Conservation (phyloP, 2,888 invertebrate genomes). For the Girardia tigrina region DNA sequence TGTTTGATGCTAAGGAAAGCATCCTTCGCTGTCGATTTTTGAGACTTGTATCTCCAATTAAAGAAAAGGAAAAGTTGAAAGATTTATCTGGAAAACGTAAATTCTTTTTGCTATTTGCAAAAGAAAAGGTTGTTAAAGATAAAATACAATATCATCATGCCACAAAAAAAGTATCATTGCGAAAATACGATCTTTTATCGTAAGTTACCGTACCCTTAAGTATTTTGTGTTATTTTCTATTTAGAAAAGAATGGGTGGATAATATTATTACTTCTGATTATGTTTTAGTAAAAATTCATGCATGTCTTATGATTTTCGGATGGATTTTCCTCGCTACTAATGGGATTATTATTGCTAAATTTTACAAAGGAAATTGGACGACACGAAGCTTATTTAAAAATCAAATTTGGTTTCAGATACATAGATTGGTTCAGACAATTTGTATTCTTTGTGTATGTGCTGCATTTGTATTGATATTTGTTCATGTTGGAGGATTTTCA, state of each 20-base stretch:
- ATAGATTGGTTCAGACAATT: background rate
- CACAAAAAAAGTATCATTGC: no score
- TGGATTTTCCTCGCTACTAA: background rate
- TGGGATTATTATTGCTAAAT: background rate
- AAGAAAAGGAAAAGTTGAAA: background rate
- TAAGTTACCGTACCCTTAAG: background rate
- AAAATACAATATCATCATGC: background rate
- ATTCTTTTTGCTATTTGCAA: background rate
- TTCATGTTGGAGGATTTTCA: background rate
- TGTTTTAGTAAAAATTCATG: background rate
- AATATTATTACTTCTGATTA: background rate
- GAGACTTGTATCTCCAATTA: background rate
- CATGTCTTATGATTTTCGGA: background rate
- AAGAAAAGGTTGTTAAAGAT: background rate
- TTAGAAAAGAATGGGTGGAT: background rate
- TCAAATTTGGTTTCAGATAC: background rate
- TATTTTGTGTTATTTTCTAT: background rate
- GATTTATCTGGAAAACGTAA: background rate
- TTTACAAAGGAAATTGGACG: background rate
- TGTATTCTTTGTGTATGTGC: background rate
- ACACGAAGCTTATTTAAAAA: background rate
- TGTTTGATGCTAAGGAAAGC: background rate
- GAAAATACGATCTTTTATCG: background rate
- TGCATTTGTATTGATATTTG: background rate
- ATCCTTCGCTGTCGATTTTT: background rate